A percentile compares a stretch with the other conserved stretches of the same genome.
Evolutionary conservation across 2,888 invertebrate genomes (phyloP).

Genomic region (Pandemis cinnamomeana): DNA sequence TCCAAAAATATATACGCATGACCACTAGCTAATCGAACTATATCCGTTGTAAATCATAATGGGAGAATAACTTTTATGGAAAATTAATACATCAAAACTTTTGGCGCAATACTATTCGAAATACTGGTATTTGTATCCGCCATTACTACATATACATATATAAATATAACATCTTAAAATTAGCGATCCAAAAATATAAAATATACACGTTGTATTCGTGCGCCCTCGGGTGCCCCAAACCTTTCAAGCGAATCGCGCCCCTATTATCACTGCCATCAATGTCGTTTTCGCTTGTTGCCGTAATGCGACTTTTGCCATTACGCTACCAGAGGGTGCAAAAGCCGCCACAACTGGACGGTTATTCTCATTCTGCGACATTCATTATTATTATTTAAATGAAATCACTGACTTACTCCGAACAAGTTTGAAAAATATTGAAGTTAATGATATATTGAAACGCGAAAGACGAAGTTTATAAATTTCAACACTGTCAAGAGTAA

Average conservation of each 20-base stretch:
- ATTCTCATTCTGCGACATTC: constrained; percentile 75
- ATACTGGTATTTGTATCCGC: constrained; percentile 81
- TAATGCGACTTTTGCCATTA: constrained; percentile 68
- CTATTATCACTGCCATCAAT: constrained; percentile 52
- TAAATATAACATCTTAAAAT: constrained; percentile 85
- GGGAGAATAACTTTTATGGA: constrained; percentile 76
- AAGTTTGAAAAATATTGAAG: constrained; percentile 39
- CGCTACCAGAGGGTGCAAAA: constrained; percentile 77
- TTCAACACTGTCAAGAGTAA: constrained; percentile 54
- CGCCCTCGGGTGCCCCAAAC: constrained; percentile 74
- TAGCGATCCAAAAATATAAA: constrained; percentile 85
- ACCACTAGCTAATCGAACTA: constrained; percentile 83
- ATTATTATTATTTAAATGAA: constrained; percentile 41
- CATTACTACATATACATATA: constrained; percentile 83
- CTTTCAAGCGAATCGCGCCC: constrained; percentile 63
- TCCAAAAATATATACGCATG: constrained; percentile 82
- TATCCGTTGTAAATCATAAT: constrained; percentile 65
- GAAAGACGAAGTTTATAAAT: constrained; percentile 27
- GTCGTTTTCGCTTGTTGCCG: constrained; percentile 61
- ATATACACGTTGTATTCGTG: constrained; percentile 82
- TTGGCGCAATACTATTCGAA: constrained; percentile 83
- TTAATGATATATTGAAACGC: constrained; percentile 23
- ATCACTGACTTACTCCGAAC: constrained; percentile 40
- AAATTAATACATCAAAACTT: constrained; percentile 84
- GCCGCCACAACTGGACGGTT: constrained; percentile 83